Evolutionary conservation across 2,797 vertebrate species (phyloP), one percentile per base, ranked within the genome.

Genomic region (Acanthopagrus latus): DNA sequence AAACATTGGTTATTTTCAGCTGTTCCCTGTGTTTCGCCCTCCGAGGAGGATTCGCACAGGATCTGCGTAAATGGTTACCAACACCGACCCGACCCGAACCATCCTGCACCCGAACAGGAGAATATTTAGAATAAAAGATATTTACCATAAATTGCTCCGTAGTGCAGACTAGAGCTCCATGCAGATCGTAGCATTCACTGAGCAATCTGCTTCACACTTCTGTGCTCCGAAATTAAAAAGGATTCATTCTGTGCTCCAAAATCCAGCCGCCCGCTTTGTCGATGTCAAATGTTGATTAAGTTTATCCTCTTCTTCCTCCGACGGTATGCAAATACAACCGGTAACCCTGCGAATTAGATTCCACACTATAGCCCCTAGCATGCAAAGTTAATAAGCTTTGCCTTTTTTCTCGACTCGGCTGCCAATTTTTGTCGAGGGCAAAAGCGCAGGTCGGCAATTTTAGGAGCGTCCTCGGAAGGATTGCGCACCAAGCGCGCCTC

Each of bases 141-240:
- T 93, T 94, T 95, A 96, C 95, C 95, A 96, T 96, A 95, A 95
- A 96, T 95, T 89, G 94, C 84, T 95, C 92, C 88, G 88, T 91
- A 65, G 90, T 94, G 92, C 88, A 85, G 91, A 88, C 94, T 95
- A 95, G 84, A 94, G 85, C 90, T 94, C 94, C 95, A 95, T 95
- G 92, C 94, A 94, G 93, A 85, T 89, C 74, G 92, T 82, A 86
- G 89, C 88, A 75, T 82, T 89, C 88, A 89, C 87, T 80, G 89
- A 87, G 75, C 82, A 85, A 85, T 91, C 92, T 89, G 91, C 83
- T 83, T 93, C 88, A 87, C 74, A 91, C 88, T 88, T 91, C 78
- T 87, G 88, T 27, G 80, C 67, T 90, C 86, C 83, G 27, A 80
- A 88, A 89, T 94, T 90, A 94, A 85, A 93, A 85, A 78, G 74